Percentiles rank a stretch among this genome's conserved stretches.
Evolutionary conservation across 2,797 vertebrate species (phyloP).

Genomic region (Pygocentrus nattereri): DNA sequence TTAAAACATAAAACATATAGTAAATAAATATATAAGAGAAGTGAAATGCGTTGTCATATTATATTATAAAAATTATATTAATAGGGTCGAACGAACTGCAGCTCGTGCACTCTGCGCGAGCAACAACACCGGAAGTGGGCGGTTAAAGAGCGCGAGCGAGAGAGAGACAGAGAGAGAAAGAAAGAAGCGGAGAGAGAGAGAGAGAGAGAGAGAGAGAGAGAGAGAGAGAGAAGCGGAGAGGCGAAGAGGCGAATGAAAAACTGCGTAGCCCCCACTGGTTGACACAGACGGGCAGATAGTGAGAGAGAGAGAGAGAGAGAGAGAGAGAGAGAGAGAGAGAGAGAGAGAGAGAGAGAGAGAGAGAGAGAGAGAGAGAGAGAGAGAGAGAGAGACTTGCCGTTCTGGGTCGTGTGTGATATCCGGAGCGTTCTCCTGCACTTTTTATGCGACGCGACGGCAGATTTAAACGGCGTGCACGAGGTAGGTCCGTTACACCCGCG

Average conservation of each 20-base stretch:
- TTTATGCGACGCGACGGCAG: conserved; percentile 69
- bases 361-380: conserved; percentile 41
- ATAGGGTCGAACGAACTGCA: neutral
- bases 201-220: conserved; percentile 38
- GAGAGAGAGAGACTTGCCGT: conserved; percentile 53
- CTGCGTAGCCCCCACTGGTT: conserved; percentile 69
- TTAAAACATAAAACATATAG: no score
- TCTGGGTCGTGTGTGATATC: conserved; percentile 59
- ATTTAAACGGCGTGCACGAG: conserved; percentile 64
- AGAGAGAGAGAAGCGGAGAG: conserved; percentile 52
- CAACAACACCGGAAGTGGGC: conserved; percentile 77
- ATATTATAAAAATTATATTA: neutral
- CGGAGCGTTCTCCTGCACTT: conserved; percentile 65
- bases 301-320: neutral
- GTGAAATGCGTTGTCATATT: neutral
- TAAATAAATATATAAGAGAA: no score
- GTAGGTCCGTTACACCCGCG: conserved; percentile 58
- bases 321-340: conserved; percentile 40
- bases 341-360: conserved; percentile 3
- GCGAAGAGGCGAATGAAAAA: conserved; percentile 54
- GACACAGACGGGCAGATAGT: conserved; percentile 66
- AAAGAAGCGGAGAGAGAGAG: conserved; percentile 52
- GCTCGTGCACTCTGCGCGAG: conserved; percentile 1
- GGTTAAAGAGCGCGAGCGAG: conserved; percentile 52
- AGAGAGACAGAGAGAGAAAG: conserved; percentile 35